These are phyloP conservation scores for Gadopsis marmoratus DNA, from an alignment of 2,797 vertebrate species.

Conservation along the genomic window DNA sequence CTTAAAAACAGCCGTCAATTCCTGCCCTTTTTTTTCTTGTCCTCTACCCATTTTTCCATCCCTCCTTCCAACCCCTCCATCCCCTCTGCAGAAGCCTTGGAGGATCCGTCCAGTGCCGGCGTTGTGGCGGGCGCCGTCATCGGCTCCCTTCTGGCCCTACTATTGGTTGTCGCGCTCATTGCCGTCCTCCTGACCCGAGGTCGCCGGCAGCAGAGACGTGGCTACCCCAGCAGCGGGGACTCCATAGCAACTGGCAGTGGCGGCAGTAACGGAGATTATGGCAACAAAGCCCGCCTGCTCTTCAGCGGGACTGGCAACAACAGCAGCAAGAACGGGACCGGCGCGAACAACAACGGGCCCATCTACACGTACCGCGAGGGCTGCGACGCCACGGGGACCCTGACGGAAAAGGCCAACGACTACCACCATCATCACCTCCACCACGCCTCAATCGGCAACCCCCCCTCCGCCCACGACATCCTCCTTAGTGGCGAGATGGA, in stretches of 20 bases:
- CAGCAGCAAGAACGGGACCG: conserved; percentile 74
- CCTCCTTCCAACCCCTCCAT: conserved; percentile 72
- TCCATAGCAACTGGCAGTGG: conserved; percentile 65
- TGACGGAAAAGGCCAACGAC: conserved; percentile 78
- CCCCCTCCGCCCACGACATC: conserved; percentile 78
- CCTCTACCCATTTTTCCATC: conserved; percentile 68
- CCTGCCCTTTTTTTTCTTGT: conserved; percentile 71
- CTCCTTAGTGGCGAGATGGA: conserved; percentile 78
- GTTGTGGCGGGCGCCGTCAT: conserved; percentile 89
- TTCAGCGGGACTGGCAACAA: conserved; percentile 73
- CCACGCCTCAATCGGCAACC: conserved; percentile 36
- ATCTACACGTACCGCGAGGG: conserved; percentile 86
- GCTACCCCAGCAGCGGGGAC: conserved; percentile 77
- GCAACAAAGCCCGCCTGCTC: conserved; percentile 86
- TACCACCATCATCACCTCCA: conserved; percentile 72
- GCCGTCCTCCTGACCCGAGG: conserved; percentile 83
- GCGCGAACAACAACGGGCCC: conserved; percentile 82
- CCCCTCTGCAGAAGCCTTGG: conserved; percentile 83
- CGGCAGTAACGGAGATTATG: conserved; percentile 74
- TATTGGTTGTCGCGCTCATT: conserved; percentile 86
- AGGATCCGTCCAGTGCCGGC: conserved; percentile 83
- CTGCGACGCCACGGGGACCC: conserved; percentile 81
- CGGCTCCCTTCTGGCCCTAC: conserved; percentile 88
- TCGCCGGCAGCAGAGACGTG: conserved; percentile 78
- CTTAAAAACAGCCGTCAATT: conserved; percentile 67